These are phyloP conservation scores for Drosophila eugracilis DNA, from an alignment of 1,140 invertebrate species.

Conservation along the genomic window DNA sequence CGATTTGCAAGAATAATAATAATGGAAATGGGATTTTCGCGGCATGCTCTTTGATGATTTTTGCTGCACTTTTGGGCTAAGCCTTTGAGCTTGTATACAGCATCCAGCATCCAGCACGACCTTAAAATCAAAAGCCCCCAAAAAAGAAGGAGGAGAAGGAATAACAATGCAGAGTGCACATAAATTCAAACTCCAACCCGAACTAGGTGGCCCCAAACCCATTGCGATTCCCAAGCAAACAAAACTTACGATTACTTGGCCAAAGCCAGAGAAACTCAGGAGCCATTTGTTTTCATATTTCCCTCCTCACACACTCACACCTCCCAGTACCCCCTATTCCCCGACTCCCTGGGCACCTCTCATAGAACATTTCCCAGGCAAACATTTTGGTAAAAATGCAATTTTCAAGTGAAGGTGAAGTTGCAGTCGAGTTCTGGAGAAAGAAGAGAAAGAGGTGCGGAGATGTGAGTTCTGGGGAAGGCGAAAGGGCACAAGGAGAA, in stretches of 20 bases:
- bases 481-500: slow-evolving; percentile 20
- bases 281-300: slow-evolving; percentile 79
- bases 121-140: slow-evolving; percentile 29
- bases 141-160: slow-evolving; percentile 14
- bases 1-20: slow-evolving; percentile 47
- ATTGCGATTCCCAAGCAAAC: slow-evolving; percentile 31
- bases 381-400: slow-evolving; percentile 78
- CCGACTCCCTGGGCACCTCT: slow-evolving; percentile 21
- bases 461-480: background rate
- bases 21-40: slow-evolving; percentile 44
- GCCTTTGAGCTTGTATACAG: slow-evolving; percentile 39
- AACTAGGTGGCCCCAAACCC: background rate
- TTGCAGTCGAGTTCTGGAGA: slow-evolving; percentile 48
- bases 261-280: slow-evolving; percentile 55
- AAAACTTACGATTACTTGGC: slow-evolving; percentile 52
- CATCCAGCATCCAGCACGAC: slow-evolving; percentile 23
- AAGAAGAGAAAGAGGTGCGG: slow-evolving; percentile 5
- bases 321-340: slow-evolving; percentile 2
- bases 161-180: slow-evolving; percentile 42
- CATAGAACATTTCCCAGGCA: slow-evolving; percentile 47
- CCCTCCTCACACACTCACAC: slow-evolving; percentile 11
- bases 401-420: slow-evolving; percentile 71
- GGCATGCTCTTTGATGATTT: slow-evolving; percentile 32
- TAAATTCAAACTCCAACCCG: slow-evolving; percentile 38
- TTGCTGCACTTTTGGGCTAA: slow-evolving; percentile 37